A percentile compares a stretch with the other conserved stretches of the same genome.
Evolutionary conservation across 2,113 vertebrate species (phyloP).

Genomic region (Sturnus vulgaris): DNA sequence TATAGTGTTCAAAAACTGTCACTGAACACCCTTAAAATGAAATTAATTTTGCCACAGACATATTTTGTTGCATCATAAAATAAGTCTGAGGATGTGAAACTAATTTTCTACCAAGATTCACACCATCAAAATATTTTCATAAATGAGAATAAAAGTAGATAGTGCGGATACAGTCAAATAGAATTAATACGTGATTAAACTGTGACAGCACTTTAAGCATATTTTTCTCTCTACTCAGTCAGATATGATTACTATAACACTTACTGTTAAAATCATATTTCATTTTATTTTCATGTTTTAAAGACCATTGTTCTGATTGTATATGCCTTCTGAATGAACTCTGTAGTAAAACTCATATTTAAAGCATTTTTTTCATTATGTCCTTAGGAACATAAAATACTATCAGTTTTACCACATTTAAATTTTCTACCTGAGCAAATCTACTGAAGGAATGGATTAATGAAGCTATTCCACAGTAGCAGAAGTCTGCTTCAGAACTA

Average conservation of each 20-base stretch:
- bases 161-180: not conserved
- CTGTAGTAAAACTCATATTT: not conserved
- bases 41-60: not conserved
- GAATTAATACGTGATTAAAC: not conserved
- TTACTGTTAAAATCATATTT: not conserved
- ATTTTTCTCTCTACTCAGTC: not conserved
- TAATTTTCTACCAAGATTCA: not conserved
- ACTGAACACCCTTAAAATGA: not conserved
- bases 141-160: not conserved
- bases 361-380: not conserved
- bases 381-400: not conserved
- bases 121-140: not conserved
- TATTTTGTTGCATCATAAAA: not conserved
- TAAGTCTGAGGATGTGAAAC: not conserved
- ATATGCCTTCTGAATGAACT: not conserved
- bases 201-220: not conserved
- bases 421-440: not conserved
- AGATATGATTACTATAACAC: not conserved
- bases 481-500: not conserved
- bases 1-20: not conserved
- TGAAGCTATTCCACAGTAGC: not conserved
- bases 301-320: not conserved
- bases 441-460: not conserved
- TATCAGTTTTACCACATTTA: not conserved
- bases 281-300: not conserved